Evolutionary conservation across 2,888 invertebrate species (phyloP), one percentile per base, ranked within the genome.

Genomic region (Macrophya alboannulata): DNA sequence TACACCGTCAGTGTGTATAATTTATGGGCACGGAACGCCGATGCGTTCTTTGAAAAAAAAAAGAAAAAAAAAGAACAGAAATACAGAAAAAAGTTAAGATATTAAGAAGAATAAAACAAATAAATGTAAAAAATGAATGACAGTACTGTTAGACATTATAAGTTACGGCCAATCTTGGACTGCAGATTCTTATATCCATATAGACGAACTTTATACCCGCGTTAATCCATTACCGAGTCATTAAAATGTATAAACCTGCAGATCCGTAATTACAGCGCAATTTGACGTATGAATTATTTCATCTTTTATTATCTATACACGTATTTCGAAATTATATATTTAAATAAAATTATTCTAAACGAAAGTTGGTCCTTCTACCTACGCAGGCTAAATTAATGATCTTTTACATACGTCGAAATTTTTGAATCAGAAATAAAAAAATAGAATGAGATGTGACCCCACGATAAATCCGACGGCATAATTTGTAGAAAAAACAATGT

Each of bases 121-220:
- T 2, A 12, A 15, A 74, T 17, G 9, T 31, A 74, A 74, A 74
- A 74, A 74, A 45, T 45, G 21, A 25, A 5, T n/a, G 45, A 74
- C 45, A 21, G 74, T 74, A 74, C 74, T 74, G 74, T 74, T 45
- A 74, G 74, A 43, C 21, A 74, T 74, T 45, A n/a, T n/a, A n/a
- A 74, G 45, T 72, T 40, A 43, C 45, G 45, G 74, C 74, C 45
- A 74, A 45, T 45, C n/a, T 43, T 10, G 74, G 21, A 10, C 9
- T 43, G 21, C 25, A 12, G 31, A 25, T 62, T 62, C 21, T 43
- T n/a, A 21, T 15, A 25, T 62, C 25, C 21, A n/a, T n/a, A 21
- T 15, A n/a, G 45, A 10, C 15, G 45, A 74, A 74, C 74, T 74
- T 74, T 74, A 74, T 25, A 74, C 74, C 74, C 25, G 45, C 12